These are phyloP conservation scores for Pseudomyrmex sp. DNA, from an alignment of 1,140 invertebrate genomes.

Conservation along the genomic window DNA sequence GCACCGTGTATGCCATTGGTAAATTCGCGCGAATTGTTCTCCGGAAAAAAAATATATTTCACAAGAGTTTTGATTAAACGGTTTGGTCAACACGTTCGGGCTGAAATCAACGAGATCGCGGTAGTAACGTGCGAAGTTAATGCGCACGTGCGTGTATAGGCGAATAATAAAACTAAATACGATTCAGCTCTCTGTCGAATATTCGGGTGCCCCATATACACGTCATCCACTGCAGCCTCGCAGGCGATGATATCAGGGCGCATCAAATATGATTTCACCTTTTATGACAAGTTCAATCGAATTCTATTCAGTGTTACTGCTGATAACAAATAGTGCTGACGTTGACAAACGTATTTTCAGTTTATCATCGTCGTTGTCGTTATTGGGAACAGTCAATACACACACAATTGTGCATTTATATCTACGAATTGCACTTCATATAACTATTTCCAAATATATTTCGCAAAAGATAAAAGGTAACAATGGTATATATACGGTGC, in stretches of 20 bases:
- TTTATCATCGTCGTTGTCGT: conserved; percentile 50
- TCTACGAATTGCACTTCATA: conserved; percentile 20
- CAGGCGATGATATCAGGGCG: conserved; percentile 36
- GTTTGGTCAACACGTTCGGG: conserved; percentile 13
- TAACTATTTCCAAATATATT: conserved; percentile 20
- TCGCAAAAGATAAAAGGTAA: background rate
- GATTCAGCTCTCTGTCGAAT: conserved; percentile 30
- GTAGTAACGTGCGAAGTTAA: conserved; percentile 5
- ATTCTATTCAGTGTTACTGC: conserved; percentile 39
- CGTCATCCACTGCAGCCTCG: conserved; percentile 24
- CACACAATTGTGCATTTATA: background rate
- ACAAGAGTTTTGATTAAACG: conserved; percentile 45
- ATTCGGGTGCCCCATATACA: background rate
- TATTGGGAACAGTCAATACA: conserved; percentile 33
- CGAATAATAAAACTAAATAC: conserved; percentile 54
- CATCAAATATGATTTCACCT: conserved; percentile 54
- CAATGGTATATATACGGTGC: background rate
- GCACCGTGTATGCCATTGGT: background rate
- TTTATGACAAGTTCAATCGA: conserved; percentile 55
- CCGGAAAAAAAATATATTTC: conserved; percentile 20
- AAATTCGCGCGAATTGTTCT: conserved; percentile 19
- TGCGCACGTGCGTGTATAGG: background rate
- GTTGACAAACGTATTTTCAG: conserved; percentile 38
- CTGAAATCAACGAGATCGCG: conserved; percentile 25
- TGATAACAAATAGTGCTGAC: conserved; percentile 45